Evolutionary conservation across 2,113 vertebrate genomes (phyloP).

Genomic region (Numenius arquata): DNA sequence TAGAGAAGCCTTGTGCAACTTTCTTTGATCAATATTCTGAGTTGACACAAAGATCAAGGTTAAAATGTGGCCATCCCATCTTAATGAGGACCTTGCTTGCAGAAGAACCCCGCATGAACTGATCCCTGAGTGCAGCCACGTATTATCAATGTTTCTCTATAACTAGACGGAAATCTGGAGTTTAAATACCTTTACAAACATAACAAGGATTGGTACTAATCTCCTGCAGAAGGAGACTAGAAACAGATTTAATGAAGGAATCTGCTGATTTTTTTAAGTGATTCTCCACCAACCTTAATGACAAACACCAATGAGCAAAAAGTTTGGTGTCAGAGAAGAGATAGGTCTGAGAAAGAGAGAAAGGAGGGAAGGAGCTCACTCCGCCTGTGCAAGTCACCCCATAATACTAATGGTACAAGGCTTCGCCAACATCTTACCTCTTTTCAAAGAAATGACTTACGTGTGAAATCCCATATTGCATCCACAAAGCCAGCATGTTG

Average conservation of each 20-base stretch:
- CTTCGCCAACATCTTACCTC: neutral
- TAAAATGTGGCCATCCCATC: neutral
- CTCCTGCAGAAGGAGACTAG: neutral
- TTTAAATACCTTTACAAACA: neutral
- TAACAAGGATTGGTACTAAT: neutral
- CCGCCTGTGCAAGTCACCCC: neutral
- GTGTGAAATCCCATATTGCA: neutral
- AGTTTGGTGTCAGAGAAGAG: neutral
- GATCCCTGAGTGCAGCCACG: neutral
- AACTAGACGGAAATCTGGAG: neutral
- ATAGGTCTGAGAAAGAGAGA: neutral
- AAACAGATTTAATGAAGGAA: neutral
- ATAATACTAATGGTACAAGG: neutral
- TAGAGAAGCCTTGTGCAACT: neutral
- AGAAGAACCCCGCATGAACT: neutral
- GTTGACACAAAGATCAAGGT: neutral
- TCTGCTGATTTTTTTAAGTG: neutral
- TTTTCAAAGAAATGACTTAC: neutral
- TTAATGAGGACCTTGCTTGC: neutral
- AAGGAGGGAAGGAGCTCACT: neutral
- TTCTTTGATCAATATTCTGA: neutral
- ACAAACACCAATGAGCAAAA: neutral
- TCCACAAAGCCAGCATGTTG: neutral
- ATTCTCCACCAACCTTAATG: neutral
- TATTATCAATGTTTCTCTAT: neutral